Conservation (phyloP, 2,888 invertebrate genomes). For the Coleophora flavipennella region DNA sequence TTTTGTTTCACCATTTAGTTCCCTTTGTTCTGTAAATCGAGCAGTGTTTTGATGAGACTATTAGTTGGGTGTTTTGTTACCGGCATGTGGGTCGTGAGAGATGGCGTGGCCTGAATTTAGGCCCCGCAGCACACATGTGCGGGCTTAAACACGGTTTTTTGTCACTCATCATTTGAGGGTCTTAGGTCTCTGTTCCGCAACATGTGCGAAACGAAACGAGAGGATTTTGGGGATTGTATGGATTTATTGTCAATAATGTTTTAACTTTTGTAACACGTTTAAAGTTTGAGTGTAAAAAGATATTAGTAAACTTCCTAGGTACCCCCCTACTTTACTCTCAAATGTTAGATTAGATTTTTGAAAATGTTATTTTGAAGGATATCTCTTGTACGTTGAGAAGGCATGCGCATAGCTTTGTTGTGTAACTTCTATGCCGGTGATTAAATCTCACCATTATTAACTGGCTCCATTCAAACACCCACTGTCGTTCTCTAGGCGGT, state of each 20-base stretch:
- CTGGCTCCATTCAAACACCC: conserved; percentile 72
- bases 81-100: conserved; percentile 27
- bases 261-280: neutral
- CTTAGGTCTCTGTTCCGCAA: conserved; percentile 40
- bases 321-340: neutral
- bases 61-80: conserved; percentile 21
- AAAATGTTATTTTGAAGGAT: conserved; percentile 22
- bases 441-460: conserved; percentile 73
- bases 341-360: conserved; percentile 20
- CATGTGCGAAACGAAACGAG: conserved; percentile 53
- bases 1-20: conserved; percentile 30
- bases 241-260: conserved; percentile 22
- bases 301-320: neutral
- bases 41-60: conserved; percentile 14
- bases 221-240: conserved; percentile 38
- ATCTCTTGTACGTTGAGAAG: conserved; percentile 47
- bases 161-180: conserved; percentile 52
- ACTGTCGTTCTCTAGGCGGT: conserved; percentile 63
- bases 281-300: neutral
- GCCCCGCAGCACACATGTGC: conserved; percentile 38
- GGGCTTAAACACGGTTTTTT: conserved; percentile 51
- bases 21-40: conserved; percentile 14
- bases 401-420: conserved; percentile 65
- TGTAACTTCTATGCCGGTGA: conserved; percentile 68
- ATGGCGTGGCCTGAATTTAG: conserved; percentile 41